Evolutionary conservation across 2,797 vertebrate genomes (phyloP).

Genomic region (Benthosema pterotum): DNA sequence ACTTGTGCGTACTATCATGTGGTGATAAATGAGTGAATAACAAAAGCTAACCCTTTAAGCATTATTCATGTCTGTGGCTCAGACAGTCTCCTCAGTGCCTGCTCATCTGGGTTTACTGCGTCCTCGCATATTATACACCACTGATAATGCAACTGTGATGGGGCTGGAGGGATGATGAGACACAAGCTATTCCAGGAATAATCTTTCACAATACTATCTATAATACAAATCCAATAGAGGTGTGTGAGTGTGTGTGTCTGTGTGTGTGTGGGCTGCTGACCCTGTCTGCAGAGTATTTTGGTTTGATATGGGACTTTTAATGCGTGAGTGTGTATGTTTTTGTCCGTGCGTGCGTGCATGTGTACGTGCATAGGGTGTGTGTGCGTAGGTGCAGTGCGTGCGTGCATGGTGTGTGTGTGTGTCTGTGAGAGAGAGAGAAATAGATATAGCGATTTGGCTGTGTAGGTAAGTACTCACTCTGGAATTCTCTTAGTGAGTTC

Average conservation of each 20-base stretch:
- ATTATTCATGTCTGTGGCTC: conserved; percentile 44
- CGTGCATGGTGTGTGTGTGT: conserved; percentile 27
- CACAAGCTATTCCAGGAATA: too few species aligned
- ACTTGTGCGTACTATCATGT: too few species aligned
- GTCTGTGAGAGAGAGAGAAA: not conserved
- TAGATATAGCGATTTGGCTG: not conserved
- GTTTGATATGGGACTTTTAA: not conserved
- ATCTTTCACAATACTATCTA: too few species aligned
- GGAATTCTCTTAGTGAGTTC: too few species aligned
- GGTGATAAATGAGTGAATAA: conserved; percentile 13
- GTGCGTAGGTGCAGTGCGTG: conserved; percentile 7
- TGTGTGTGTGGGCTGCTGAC: not conserved
- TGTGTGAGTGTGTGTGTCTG: conserved; percentile 1
- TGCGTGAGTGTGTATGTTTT: conserved; percentile 10
- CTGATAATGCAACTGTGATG: conserved; percentile 46
- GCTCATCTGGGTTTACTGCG: conserved; percentile 40
- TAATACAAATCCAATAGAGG: not conserved
- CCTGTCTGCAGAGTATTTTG: not conserved
- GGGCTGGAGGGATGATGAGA: conserved; percentile 42
- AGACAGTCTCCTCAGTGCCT: not conserved
- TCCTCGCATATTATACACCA: conserved; percentile 33
- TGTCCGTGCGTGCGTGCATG: conserved; percentile 7
- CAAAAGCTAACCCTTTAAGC: conserved; percentile 22
- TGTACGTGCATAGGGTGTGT: conserved; percentile 37
- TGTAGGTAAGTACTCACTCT: not conserved